Evolutionary conservation across 1,140 invertebrate species (phyloP), one percentile per base, ranked within the genome.

Genomic region (Goniozus legneri): DNA sequence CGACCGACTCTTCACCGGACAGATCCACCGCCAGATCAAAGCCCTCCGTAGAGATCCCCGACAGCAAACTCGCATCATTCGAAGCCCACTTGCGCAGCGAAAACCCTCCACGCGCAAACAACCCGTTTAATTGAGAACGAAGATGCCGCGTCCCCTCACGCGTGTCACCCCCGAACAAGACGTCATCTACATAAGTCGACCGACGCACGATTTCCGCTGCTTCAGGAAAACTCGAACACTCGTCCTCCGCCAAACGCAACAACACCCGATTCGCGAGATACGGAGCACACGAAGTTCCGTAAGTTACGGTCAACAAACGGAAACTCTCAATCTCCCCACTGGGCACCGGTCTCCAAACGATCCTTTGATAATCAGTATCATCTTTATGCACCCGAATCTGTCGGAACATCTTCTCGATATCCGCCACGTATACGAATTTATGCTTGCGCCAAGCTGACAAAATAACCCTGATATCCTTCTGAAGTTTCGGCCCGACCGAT

Each of bases 401-500:
- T 12, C 47, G 21, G 24, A 40, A 57, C 42, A 57, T 50, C 8
- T 54, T 32, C 16, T 45, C 32, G 10, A 58, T 41, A 36, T 58
- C 55, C 0, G 55, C 52, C 8, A 30, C 41, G 0, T 50, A 12
- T 1, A 49, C 42, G 32, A 24, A 53, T 21, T 40, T 10, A 12
- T 53, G 14, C 10, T 8, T 47, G 13, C 55, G 16, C 24, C 35
- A 54, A 12, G 50, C 41, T 18, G 55, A 13, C 24, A 58, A 14
- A 6, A 53, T 32, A 8, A 4, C 27, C 16, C 39, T 2, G 3
- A 62, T 34, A 14, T 64, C 52, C 6, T 56, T 47, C 33, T 69
- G 67, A 7, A 77, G 40, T 36, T 68, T 68, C 3, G 67, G 69
- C 2, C 65, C 68, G 1, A 56, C 32, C 18, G 60, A 38, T 3